Conservation (phyloP, 2,797 vertebrate species). For the Phrynocephalus guinanensis region DNA sequence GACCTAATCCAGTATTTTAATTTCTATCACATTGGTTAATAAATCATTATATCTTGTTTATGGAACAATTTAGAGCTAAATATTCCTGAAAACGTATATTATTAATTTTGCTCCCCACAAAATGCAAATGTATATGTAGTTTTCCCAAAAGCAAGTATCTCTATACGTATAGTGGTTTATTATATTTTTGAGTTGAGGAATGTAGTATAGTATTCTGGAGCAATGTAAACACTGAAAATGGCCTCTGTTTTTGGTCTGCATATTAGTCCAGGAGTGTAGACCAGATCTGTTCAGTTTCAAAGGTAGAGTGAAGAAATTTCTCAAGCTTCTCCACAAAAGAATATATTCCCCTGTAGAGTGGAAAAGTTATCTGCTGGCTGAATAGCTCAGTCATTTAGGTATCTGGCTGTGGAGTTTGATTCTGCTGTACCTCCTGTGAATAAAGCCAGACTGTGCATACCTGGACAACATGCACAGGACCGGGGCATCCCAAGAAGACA, state of each 20-base stretch:
- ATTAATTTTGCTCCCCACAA: neutral
- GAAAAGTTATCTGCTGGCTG: neutral
- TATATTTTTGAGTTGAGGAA: neutral
- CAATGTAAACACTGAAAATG: neutral
- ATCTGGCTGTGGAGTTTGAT: no score
- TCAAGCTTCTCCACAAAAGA: neutral
- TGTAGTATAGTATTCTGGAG: neutral
- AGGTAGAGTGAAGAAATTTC: neutral
- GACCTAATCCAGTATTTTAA: no score
- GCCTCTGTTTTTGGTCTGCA: neutral
- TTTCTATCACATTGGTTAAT: neutral
- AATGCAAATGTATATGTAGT: neutral
- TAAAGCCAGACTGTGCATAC: no score
- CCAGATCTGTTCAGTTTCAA: neutral
- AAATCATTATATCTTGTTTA: neutral
- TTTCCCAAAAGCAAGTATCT: no score
- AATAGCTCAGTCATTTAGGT: no score
- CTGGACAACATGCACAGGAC: no score
- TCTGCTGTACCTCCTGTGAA: no score
- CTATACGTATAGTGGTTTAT: no score
- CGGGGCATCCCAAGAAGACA: no score
- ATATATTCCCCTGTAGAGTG: neutral
- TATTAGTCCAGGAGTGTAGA: neutral
- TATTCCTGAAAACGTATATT: neutral
- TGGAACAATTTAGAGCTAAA: neutral